Evolutionary conservation across 64 coral and sea anemone genomes (phyloP).

Genomic region (Platygyra sinensis): DNA sequence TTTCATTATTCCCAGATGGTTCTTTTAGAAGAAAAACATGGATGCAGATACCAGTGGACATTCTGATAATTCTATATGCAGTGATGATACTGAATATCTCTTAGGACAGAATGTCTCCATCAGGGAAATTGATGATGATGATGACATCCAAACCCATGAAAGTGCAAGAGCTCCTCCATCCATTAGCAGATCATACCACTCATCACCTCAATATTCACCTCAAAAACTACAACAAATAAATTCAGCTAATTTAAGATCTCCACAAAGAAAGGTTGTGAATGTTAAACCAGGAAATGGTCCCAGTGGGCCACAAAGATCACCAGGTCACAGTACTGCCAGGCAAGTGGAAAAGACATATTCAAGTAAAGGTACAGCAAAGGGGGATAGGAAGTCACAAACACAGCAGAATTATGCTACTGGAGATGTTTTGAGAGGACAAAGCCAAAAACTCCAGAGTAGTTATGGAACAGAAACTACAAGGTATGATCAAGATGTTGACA

Average conservation of each 20-base stretch:
- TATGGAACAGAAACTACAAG: background rate
- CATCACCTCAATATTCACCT: conserved; percentile 24
- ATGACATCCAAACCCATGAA: conserved; percentile 18
- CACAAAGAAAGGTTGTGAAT: conserved; percentile 11
- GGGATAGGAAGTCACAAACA: conserved; percentile 9
- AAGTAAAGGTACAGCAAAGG: background rate
- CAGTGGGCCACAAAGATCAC: background rate
- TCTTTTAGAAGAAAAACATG: conserved; percentile 38
- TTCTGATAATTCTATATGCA: conserved; percentile 81
- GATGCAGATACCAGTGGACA: conserved; percentile 71
- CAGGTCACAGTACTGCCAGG: background rate
- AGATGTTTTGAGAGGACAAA: background rate
- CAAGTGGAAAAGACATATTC: background rate
- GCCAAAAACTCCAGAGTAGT: background rate
- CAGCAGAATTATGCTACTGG: background rate
- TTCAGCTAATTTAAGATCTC: background rate
- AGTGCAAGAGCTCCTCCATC: background rate
- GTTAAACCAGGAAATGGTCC: background rate
- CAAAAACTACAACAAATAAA: conserved; percentile 21
- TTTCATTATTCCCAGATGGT: background rate
- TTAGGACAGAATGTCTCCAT: conserved; percentile 91
- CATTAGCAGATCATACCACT: background rate
- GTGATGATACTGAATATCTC: conserved; percentile 91
- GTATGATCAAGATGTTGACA: background rate
- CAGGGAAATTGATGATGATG: conserved; percentile 86